Evolutionary conservation across 2,797 vertebrate species (phyloP).

Genomic region (Epinephelus coioides): DNA sequence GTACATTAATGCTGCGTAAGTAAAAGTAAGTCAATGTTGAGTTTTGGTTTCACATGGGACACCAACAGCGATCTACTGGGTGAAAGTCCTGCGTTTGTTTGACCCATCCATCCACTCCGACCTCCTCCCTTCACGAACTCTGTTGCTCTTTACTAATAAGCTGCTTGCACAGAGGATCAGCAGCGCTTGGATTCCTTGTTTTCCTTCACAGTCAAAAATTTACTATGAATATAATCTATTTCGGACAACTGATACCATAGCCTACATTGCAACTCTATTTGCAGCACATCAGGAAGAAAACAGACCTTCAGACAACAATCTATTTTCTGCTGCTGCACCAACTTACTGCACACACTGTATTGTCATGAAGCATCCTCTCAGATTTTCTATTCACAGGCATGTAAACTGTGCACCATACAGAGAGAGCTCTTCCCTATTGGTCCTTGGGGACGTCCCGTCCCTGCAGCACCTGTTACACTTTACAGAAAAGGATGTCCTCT

Average conservation of each 20-base stretch:
- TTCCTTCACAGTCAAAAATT: no score
- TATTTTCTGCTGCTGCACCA: slow-evolving; percentile 6
- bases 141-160: no score
- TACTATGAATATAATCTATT: not conserved
- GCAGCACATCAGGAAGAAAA: not conserved
- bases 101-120: no score
- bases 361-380: slow-evolving; percentile 31
- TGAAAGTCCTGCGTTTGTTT: no score
- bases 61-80: no score
- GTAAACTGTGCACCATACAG: slow-evolving; percentile 32
- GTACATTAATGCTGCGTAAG: no score
- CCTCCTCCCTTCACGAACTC: no score
- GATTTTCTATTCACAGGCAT: slow-evolving; percentile 29
- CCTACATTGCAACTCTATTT: not conserved
- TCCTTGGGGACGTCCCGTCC: slow-evolving; percentile 41
- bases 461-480: slow-evolving; percentile 67
- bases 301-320: not conserved
- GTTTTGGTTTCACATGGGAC: no score
- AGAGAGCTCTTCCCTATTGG: slow-evolving; percentile 35
- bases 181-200: no score
- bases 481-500: slow-evolving; percentile 53
- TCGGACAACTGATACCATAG: not conserved
- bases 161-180: no score
- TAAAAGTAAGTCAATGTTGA: no score
- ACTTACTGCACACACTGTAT: not conserved